These are phyloP conservation scores for Galerucella pusilla DNA, from an alignment of 2,888 invertebrate genomes.

Conservation along the genomic window DNA sequence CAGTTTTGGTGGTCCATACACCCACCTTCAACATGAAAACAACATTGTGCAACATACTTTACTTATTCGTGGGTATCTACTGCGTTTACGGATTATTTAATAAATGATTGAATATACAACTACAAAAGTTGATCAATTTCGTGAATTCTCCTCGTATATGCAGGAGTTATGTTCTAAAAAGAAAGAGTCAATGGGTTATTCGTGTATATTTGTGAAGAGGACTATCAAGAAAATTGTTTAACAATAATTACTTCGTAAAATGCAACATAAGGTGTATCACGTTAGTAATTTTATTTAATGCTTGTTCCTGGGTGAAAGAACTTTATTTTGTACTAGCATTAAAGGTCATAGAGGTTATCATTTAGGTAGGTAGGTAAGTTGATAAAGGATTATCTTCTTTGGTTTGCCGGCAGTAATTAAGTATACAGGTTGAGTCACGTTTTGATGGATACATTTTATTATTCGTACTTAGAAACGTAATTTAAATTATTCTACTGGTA, in stretches of 20 bases:
- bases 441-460: not conserved
- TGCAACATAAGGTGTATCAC: not conserved
- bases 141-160: not conserved
- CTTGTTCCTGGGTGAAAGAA: slow-evolving; percentile 14
- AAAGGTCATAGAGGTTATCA: slow-evolving; percentile 8
- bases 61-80: not conserved
- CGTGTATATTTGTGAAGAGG: not conserved
- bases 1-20: slow-evolving; percentile 34
- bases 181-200: not conserved
- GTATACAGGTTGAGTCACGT: slow-evolving; percentile 7
- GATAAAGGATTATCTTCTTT: slow-evolving; percentile 7
- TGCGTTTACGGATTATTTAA: not conserved
- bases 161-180: not conserved
- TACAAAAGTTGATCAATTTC: not conserved
- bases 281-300: slow-evolving; percentile 6
- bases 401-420: slow-evolving; percentile 3
- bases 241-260: slow-evolving; percentile 1
- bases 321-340: slow-evolving; percentile 17
- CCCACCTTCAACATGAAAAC: slow-evolving; percentile 26
- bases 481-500: not conserved
- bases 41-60: slow-evolving; percentile 18
- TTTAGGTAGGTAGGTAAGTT: slow-evolving; percentile 10
- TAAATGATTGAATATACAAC: not conserved
- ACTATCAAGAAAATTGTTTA: slow-evolving; percentile 6
- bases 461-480: not conserved